phyloP scores from a whole-genome alignment of 2,113 vertebrate genomes.

The Malurus melanocephalus region DNA sequence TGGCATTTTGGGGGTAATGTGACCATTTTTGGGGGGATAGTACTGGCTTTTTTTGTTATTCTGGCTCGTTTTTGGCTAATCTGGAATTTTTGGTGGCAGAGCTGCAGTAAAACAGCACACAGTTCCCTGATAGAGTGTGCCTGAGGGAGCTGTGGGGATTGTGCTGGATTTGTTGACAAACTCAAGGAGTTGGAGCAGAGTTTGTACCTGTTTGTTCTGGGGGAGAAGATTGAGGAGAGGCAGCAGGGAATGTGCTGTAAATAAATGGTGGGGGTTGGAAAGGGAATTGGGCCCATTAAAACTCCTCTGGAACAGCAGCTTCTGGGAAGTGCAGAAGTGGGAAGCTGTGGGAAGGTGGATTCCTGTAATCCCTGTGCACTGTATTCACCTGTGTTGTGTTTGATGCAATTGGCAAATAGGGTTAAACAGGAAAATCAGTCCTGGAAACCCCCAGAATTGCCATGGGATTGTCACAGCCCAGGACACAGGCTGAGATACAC shows the following conservation, averaged over 20 bases:
- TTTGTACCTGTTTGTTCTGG: not conserved
- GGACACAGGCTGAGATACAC: not conserved
- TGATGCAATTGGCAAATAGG: not conserved
- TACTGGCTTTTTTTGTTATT: not conserved
- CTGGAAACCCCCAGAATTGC: fast-evolving
- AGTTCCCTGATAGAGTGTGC: not conserved
- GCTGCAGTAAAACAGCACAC: not conserved
- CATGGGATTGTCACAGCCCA: fast-evolving
- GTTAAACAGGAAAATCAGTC: not conserved
- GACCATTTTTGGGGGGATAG: not conserved
- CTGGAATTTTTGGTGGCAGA: not conserved
- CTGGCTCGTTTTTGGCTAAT: not conserved
- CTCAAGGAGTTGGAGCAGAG: not conserved
- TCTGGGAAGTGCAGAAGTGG: not conserved
- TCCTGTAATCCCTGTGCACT: not conserved
- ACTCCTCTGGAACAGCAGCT: not conserved
- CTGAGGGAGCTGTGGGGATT: not conserved
- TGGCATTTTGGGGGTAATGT: not conserved
- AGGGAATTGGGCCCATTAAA: fast-evolving
- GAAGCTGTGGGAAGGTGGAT: not conserved
- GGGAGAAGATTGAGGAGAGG: not conserved
- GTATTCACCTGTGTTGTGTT: fast-evolving
- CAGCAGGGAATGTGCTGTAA: not conserved
- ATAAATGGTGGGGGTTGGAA: fast-evolving
- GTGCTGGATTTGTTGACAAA: not conserved